phyloP scores from a whole-genome alignment of 2,888 invertebrate species.

The Scotopteryx bipunctaria region DNA sequence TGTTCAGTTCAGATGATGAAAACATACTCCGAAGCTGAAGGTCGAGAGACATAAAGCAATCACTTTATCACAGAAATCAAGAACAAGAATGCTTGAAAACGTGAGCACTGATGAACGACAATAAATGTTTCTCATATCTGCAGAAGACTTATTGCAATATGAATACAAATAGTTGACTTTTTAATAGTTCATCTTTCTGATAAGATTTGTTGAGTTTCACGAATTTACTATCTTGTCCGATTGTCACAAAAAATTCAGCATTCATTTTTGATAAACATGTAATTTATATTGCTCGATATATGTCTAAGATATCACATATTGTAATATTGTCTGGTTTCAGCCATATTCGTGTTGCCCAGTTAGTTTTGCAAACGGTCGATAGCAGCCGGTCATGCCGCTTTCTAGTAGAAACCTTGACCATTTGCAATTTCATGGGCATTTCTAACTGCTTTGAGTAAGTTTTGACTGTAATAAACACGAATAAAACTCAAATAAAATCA shows the following conservation, averaged over 20 bases:
- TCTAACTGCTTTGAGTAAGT: constrained; percentile 24
- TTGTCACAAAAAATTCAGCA: not conserved
- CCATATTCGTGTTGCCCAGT: constrained; percentile 5
- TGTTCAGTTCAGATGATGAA: constrained; percentile 28
- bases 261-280: constrained; percentile 6
- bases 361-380: constrained; percentile 8
- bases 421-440: constrained; percentile 39
- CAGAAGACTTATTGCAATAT: not conserved
- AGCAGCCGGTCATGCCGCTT: constrained; percentile 26
- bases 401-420: constrained; percentile 36
- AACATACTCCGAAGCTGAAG: constrained; percentile 33
- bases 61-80: constrained; percentile 8
- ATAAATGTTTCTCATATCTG: not conserved
- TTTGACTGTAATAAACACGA: constrained; percentile 26
- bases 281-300: too few relatives aligned
- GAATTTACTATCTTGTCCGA: not conserved
- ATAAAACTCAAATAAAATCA: constrained; percentile 27
- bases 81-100: constrained; percentile 5
- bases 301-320: too few relatives aligned
- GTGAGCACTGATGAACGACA: constrained; percentile 4
- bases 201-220: constrained; percentile 1
- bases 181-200: not conserved
- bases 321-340: not conserved
- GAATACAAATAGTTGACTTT: not conserved
- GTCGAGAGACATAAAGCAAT: constrained; percentile 23